Evolutionary conservation across 2,113 vertebrate genomes (phyloP).

Genomic region (Pseudolaguvia tuberculata): DNA sequence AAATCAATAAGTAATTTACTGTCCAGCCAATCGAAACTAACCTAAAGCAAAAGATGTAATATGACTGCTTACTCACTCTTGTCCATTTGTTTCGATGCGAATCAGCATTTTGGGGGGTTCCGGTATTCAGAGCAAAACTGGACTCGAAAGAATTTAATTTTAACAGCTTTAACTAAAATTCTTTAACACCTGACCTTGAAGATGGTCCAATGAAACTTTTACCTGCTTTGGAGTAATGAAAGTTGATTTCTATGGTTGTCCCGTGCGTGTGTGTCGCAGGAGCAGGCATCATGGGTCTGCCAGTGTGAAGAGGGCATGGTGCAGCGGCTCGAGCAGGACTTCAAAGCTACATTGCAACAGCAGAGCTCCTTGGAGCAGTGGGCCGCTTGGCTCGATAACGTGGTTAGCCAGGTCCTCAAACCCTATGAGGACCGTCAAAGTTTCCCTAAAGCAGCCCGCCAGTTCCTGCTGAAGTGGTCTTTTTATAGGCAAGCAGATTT

Average conservation of each 20-base stretch:
- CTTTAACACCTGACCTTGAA: too few species aligned
- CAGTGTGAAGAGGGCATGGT: conserved; percentile 95
- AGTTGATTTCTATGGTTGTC: too few species aligned
- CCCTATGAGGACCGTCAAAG: conserved; percentile 84
- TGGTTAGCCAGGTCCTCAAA: conserved; percentile 90
- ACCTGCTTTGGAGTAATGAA: too few species aligned
- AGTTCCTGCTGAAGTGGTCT: conserved; percentile 97
- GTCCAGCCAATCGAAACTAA: background rate
- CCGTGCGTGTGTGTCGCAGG: conserved; percentile 61
- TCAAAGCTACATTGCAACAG: conserved; percentile 94
- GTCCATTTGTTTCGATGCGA: background rate
- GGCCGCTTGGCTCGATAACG: conserved; percentile 90
- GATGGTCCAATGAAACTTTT: too few species aligned
- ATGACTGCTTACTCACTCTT: background rate
- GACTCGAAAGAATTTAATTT: too few species aligned
- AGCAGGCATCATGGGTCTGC: conserved; percentile 98
- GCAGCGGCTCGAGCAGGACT: conserved; percentile 94
- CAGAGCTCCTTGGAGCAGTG: conserved; percentile 98
- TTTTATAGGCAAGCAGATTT: conserved; percentile 96
- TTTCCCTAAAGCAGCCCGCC: conserved; percentile 90
- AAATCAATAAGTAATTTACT: background rate
- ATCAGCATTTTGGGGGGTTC: background rate
- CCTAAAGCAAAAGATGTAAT: too few species aligned
- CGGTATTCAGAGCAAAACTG: too few species aligned
- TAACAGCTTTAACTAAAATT: too few species aligned